phyloP scores from a whole-genome alignment of 1,140 invertebrate species.

The Notospermus geniculatus region DNA sequence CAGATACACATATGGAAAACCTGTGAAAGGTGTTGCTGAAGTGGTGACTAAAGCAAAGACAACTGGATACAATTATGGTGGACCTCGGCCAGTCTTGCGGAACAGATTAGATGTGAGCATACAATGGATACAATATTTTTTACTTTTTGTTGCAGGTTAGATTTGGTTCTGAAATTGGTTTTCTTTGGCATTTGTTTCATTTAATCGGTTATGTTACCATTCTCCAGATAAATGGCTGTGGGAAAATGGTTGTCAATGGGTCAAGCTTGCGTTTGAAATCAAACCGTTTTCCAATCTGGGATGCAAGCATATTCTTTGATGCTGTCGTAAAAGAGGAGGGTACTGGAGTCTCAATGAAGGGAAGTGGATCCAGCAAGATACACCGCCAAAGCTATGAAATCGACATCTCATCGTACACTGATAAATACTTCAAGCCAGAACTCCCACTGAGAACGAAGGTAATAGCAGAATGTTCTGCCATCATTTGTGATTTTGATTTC shows the following conservation, averaged over 20 bases:
- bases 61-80: conserved; percentile 10
- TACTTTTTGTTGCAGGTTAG: background rate
- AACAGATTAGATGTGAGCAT: background rate
- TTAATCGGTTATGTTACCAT: background rate
- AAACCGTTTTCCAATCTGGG: conserved; percentile 24
- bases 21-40: conserved; percentile 62
- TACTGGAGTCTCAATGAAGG: conserved; percentile 34
- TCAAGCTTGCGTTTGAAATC: conserved; percentile 23
- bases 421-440: conserved; percentile 64
- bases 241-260: conserved; percentile 30
- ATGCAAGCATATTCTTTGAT: conserved; percentile 28
- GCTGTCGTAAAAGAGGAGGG: conserved; percentile 40
- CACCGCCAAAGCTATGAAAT: conserved; percentile 32
- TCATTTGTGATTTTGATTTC: too few relatives aligned
- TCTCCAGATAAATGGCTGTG: conserved; percentile 45
- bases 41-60: conserved; percentile 25
- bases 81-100: background rate
- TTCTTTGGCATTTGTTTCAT: background rate
- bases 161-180: background rate
- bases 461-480: conserved; percentile 21
- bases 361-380: conserved; percentile 1
- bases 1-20: conserved; percentile 78
- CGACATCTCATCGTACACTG: conserved; percentile 60
- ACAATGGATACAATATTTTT: too few relatives aligned
- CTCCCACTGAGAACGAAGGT: conserved; percentile 67